Percentiles rank a stretch among this genome's conserved stretches.
These are phyloP conservation scores for Alces alces DNA, from an alignment of 2,113 vertebrate genomes.

Conservation along the genomic window DNA sequence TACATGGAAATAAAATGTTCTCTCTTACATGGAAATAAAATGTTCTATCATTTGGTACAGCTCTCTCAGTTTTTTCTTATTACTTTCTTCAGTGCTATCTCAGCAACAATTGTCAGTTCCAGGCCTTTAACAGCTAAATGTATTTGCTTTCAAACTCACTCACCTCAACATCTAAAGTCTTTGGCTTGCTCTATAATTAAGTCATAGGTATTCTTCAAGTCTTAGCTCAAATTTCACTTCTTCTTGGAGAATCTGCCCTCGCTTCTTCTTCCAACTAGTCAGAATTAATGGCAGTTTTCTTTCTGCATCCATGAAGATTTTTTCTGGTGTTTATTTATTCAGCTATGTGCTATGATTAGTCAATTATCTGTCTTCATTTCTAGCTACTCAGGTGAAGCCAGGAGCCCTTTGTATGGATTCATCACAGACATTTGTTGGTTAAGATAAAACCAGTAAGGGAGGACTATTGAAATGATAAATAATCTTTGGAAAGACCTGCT, in stretches of 20 bases:
- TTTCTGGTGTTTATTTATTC: not conserved
- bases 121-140: not conserved
- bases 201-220: not conserved
- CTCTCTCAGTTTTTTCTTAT: not conserved
- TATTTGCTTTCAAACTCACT: not conserved
- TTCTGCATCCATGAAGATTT: not conserved
- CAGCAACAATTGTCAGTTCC: not conserved
- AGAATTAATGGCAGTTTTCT: not conserved
- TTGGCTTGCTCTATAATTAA: not conserved
- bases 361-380: not conserved
- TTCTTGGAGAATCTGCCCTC: not conserved
- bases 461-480: not conserved
- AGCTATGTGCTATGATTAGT: not conserved
- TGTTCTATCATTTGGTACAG: not conserved
- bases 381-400: not conserved
- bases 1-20: not conserved
- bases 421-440: not conserved
- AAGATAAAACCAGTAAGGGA: not conserved
- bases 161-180: not conserved
- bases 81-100: not conserved
- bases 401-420: not conserved
- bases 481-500: not conserved
- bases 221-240: not conserved
- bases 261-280: not conserved
- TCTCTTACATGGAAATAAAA: not conserved